Base-by-base conservation (phyloP, 2,888 invertebrate species). In the Orthonychiurus folsomi region DNA sequence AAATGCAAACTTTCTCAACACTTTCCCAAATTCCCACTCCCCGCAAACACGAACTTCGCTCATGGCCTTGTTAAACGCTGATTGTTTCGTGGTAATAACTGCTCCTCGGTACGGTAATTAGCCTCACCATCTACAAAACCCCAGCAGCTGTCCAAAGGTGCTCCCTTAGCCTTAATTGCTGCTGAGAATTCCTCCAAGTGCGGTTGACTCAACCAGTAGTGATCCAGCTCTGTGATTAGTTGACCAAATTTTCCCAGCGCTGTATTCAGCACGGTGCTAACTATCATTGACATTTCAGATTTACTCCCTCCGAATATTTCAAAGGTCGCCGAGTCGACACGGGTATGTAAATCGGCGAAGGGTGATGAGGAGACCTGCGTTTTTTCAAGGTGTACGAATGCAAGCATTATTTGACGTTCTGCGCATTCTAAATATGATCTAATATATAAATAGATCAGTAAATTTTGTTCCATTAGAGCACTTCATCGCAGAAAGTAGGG, bases 111-210 rank as follows among this genome's bases (percentile, higher is more conserved):
- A n/a, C n/a, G n/a, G 48, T 47, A 61, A 12, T 48, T 12, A 18
- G 21, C 12, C 56, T 61, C 48, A 62, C 58, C 58, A 58, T 62
- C 62, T 24, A 53, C 54, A 24, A 62, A 62, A 2, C 62, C 62
- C 1, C n/a, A 20, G 26, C 62, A 62, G 12, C 12, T 2, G 3
- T 55, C 9, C 15, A 62, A 23, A 2, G 62, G 53, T 2, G 58
- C 26, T 23, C 62, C 62, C 21, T 53, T 58, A 1, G 1, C 1
- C 20, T 28, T 24, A 1, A 62, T 58, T 24, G 28, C 53, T 37
- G 18, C 1, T 2, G 62, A 21, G 47, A 18, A 62, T 1, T 21
- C 1, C 21, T 50, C 15, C 3, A 61, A 21, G 2, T n/a, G 5
- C 9, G 48, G 23, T 1, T n/a, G 5, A 3, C 21, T 2, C 12